A percentile compares a stretch with the other conserved stretches of the same genome.
Evolutionary conservation across 1,140 invertebrate species (phyloP).

Genomic region (Bombus sylvicola): DNA sequence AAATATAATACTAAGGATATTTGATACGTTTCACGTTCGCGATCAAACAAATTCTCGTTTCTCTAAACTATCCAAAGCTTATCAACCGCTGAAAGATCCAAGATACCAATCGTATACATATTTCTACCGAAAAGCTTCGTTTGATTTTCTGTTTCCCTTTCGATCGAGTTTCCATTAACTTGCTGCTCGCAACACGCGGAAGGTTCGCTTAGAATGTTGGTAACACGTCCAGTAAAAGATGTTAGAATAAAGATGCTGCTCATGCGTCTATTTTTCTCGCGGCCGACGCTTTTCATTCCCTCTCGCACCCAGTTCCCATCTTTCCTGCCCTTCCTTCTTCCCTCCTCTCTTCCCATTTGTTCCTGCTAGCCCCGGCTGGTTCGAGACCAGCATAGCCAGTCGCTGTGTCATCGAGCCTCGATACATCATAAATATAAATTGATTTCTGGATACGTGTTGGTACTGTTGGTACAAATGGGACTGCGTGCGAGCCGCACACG

Average conservation of each 20-base stretch:
- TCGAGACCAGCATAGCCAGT: conserved; percentile 67
- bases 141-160: not conserved
- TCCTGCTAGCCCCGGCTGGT: conserved; percentile 46
- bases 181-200: not conserved
- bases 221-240: not conserved
- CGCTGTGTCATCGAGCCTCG: conserved; percentile 71
- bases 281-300: conserved; percentile 55
- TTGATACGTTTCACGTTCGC: no score
- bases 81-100: no score
- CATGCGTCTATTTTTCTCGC: conserved; percentile 8
- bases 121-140: not conserved
- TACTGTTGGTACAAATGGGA: conserved; percentile 65
- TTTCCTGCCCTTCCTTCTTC: conserved; percentile 8
- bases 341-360: conserved; percentile 43
- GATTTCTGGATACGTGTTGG: conserved; percentile 55
- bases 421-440: conserved; percentile 75
- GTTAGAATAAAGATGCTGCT: not conserved
- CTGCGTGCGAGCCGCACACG: conserved; percentile 17
- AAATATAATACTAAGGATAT: no score
- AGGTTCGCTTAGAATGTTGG: no score
- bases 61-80: no score
- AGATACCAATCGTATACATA: no score
- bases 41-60: no score
- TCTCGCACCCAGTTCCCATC: conserved; percentile 28
- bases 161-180: not conserved